Conservation (phyloP, 2,113 vertebrate species). For the Chaetura pelagica region DNA sequence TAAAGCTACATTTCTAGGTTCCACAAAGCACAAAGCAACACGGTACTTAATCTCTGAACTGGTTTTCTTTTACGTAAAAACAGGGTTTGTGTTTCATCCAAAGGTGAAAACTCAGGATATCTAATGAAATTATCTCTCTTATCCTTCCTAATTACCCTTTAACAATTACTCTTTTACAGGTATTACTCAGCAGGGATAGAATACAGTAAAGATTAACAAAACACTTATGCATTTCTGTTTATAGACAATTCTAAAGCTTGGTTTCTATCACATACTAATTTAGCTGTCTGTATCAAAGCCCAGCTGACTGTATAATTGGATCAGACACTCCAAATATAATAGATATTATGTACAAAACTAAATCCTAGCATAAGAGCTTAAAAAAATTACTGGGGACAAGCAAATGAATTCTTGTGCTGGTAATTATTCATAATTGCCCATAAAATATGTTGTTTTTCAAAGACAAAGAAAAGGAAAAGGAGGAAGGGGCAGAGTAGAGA, state of each 20-base stretch:
- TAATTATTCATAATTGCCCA: neutral
- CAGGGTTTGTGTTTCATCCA: accelerated
- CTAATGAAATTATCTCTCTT: neutral
- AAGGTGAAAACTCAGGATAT: neutral
- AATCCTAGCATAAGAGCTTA: neutral
- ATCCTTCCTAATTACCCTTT: neutral
- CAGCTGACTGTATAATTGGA: conserved; percentile 1
- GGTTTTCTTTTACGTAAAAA: neutral
- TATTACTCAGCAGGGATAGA: neutral
- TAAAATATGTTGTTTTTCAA: neutral
- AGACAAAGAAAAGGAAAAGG: neutral
- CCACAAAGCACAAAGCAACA: neutral
- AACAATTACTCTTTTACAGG: neutral
- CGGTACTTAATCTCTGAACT: neutral
- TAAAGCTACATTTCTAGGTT: neutral
- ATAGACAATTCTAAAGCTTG: neutral
- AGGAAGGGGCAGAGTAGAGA: accelerated
- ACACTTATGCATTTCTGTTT: neutral
- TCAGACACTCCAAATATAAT: neutral
- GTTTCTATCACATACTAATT: neutral
- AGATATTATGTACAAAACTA: neutral
- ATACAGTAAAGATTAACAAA: neutral
- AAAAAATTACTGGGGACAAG: neutral
- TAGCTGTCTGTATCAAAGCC: neutral
- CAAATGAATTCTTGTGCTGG: neutral